Percentiles rank a stretch among this genome's conserved stretches.
Evolutionary conservation across 2,888 invertebrate species (phyloP).

Genomic region (Orthosia gracilis): DNA sequence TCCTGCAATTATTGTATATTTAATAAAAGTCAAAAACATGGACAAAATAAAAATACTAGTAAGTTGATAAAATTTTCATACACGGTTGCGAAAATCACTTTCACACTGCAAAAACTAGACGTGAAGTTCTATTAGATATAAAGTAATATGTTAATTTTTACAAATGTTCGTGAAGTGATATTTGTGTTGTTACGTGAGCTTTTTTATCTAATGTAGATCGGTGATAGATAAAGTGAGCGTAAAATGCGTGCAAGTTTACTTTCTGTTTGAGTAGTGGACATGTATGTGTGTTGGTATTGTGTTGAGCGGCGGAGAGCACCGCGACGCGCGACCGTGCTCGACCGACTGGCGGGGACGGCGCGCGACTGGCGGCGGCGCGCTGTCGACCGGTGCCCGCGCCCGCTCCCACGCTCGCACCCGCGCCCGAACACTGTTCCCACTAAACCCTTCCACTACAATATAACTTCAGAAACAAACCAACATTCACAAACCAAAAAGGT

Average conservation of each 20-base stretch:
- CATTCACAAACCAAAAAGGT: too few species aligned
- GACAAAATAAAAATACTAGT: not conserved
- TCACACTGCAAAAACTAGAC: slow-evolving; percentile 32
- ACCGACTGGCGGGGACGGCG: slow-evolving; percentile 58
- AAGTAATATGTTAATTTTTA: slow-evolving; percentile 43
- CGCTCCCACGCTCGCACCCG: slow-evolving; percentile 34
- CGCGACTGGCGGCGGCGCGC: slow-evolving; percentile 34
- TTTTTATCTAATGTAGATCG: slow-evolving; percentile 21
- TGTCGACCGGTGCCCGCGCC: slow-evolving; percentile 20
- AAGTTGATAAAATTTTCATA: not conserved
- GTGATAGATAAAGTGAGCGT: slow-evolving; percentile 44
- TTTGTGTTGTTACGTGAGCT: not conserved
- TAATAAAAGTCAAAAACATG: not conserved
- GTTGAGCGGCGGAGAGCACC: slow-evolving; percentile 47
- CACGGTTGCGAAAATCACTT: slow-evolving; percentile 37
- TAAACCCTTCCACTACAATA: slow-evolving; percentile 29
- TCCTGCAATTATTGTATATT: not conserved
- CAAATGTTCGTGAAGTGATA: slow-evolving; percentile 19
- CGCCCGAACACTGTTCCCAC: slow-evolving; percentile 47
- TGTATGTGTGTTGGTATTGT: slow-evolving; percentile 40
- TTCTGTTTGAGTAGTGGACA: slow-evolving; percentile 41
- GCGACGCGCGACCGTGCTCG: slow-evolving; percentile 62
- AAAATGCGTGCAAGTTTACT: slow-evolving; percentile 53
- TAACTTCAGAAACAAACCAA: slow-evolving; percentile 30
- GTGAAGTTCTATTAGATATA: slow-evolving; percentile 32